Percentiles rank a stretch among this genome's conserved stretches.
Conservation (phyloP, 2,113 vertebrate genomes). For the Ceyx melanurus region DNA sequence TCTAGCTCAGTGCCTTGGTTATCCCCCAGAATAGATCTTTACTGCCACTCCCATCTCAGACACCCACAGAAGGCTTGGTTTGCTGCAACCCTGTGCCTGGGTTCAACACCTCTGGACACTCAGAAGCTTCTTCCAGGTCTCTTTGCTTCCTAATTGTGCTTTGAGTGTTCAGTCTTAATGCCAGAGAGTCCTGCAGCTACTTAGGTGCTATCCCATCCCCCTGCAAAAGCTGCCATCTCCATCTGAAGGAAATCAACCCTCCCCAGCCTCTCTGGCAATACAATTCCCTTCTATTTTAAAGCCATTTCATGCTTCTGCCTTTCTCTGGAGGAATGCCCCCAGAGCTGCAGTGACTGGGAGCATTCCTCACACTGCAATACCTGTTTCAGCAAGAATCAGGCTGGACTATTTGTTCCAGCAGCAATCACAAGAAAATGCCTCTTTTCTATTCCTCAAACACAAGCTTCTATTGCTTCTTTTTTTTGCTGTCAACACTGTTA, state of each 20-base stretch:
- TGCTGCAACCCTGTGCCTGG: neutral
- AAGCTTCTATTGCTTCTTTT: neutral
- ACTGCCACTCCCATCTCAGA: neutral
- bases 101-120: neutral
- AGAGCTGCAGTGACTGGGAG: neutral
- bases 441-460: neutral
- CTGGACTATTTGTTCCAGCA: constrained; percentile 13
- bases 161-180: neutral
- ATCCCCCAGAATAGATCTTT: neutral
- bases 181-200: neutral
- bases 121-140: neutral
- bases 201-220: neutral
- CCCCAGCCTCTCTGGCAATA: neutral
- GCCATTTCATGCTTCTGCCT: neutral
- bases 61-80: neutral
- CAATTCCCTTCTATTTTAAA: neutral
- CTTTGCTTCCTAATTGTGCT: neutral
- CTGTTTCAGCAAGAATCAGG: neutral
- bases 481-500: neutral
- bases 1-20: neutral
- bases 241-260: neutral
- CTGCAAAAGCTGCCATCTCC: neutral
- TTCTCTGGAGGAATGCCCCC: neutral
- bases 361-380: neutral
- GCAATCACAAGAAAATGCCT: constrained; percentile 26